A percentile compares a stretch with the other conserved stretches of the same genome.
These are phyloP conservation scores for Glaucomys volans DNA, from an alignment of 2,113 vertebrate genomes.

Conservation along the genomic window DNA sequence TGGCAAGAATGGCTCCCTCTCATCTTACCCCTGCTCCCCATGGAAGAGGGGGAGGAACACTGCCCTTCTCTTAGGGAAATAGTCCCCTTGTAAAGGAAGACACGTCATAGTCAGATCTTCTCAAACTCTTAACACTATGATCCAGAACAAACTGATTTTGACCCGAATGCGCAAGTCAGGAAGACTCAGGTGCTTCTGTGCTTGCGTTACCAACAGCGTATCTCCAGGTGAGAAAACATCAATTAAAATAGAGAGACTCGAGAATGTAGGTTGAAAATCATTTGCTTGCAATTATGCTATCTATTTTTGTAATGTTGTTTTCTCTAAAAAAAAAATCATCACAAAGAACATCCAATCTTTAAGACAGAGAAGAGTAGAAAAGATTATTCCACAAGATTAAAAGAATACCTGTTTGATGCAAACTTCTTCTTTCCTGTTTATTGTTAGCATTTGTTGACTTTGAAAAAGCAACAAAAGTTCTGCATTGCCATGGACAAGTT, in stretches of 20 bases:
- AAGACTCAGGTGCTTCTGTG: slow-evolving; percentile 65
- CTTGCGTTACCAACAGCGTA: slow-evolving; percentile 69
- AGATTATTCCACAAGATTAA: slow-evolving; percentile 30
- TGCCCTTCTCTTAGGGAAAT: background rate
- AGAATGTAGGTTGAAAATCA: slow-evolving; percentile 72
- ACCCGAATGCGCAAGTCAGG: slow-evolving; percentile 71
- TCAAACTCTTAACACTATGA: background rate
- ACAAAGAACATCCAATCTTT: slow-evolving; percentile 72
- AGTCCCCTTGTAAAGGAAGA: background rate
- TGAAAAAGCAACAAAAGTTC: background rate
- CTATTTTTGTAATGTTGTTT: slow-evolving; percentile 71
- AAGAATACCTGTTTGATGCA: background rate
- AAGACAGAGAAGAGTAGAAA: slow-evolving; percentile 48
- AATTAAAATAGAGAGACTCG: slow-evolving; percentile 69
- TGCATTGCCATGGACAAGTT: background rate
- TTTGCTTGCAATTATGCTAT: slow-evolving; percentile 76
- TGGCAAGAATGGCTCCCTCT: background rate
- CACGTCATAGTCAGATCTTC: background rate
- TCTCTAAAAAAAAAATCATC: slow-evolving; percentile 71
- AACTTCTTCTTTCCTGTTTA: slow-evolving; percentile 46
- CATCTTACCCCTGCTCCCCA: background rate
- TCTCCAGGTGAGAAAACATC: slow-evolving; percentile 64
- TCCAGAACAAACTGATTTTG: slow-evolving; percentile 48
- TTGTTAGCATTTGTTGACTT: slow-evolving; percentile 4
- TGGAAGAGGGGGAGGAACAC: slow-evolving; percentile 1